Evolutionary conservation across 2,888 invertebrate species (phyloP).

Genomic region (Automeris io): DNA sequence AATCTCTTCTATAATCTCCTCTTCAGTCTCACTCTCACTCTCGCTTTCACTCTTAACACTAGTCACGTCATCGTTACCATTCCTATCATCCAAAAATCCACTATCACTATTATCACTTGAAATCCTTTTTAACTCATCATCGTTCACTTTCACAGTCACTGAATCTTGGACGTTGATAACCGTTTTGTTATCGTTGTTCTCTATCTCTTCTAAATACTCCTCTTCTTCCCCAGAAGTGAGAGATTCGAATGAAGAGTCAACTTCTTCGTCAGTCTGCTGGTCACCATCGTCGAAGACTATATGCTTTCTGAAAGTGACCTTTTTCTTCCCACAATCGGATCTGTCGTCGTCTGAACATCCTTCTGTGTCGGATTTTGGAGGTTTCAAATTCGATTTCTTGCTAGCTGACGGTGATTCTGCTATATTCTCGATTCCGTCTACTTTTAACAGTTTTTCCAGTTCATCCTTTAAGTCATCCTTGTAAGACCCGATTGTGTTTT

Average conservation of each 20-base stretch:
- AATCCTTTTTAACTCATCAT: conserved; percentile 45
- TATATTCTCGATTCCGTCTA: conserved; percentile 26
- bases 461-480: conserved; percentile 54
- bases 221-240: conserved; percentile 53
- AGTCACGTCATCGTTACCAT: conserved; percentile 43
- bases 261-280: conserved; percentile 64
- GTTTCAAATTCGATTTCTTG: conserved; percentile 64
- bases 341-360: conserved; percentile 65
- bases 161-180: conserved; percentile 44
- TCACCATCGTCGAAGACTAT: conserved; percentile 73
- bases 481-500: conserved; percentile 40
- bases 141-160: conserved; percentile 39
- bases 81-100: conserved; percentile 65
- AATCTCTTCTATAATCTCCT: conserved; percentile 38
- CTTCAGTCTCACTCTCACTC: conserved; percentile 45
- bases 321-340: conserved; percentile 62
- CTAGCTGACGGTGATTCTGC: conserved; percentile 40
- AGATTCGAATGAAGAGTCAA: conserved; percentile 62
- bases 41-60: conserved; percentile 37
- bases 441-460: conserved; percentile 44
- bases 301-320: conserved; percentile 66
- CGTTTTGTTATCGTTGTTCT: conserved; percentile 47
- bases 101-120: conserved; percentile 71
- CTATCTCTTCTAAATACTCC: conserved; percentile 53
- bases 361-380: conserved; percentile 58